Evolutionary conservation across 2,888 invertebrate species (phyloP), one percentile per base, ranked within the genome.

Genomic region (Ctenicera cuprea): DNA sequence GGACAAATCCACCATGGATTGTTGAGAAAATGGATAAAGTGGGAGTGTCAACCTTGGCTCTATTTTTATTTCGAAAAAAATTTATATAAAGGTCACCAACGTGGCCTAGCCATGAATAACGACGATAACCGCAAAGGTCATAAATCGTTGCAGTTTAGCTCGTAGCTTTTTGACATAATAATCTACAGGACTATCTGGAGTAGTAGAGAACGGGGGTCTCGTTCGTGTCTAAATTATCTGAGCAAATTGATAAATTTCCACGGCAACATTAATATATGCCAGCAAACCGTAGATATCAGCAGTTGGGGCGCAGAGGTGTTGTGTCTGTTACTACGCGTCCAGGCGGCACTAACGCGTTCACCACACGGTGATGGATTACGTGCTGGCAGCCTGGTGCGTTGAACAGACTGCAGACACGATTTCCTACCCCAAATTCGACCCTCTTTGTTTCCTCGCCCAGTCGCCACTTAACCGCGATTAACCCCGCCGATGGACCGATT

Each of bases 351-450:
- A 73, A 76, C 67, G 76, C 73, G 76, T 73, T 76, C 67, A 61
- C 76, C 73, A 65, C 73, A 71, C 68, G 71, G 66, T 76, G 76
- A 76, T 73, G 73, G 73, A 76, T 73, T 73, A 71, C 71, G 73
- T 73, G 73, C 67, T 71, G 54, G 63, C 64, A 68, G 63, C 62
- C 37, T 61, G 62, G 62, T 67, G 62, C 66, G 61, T 52, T 62
- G 66, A 65, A 71, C 65, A 67, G 62, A 54, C 65, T 71, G 57
- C 45, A 65, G 65, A 64, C 71, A 66, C 65, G 54, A 71, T 71
- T 71, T 62, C 54, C 67, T 62, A 33, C 67, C 70, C 70, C 18
- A 20, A 72, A 62, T 54, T 67, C 62, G n/a, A 45, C 72, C 72
- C 62, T 62, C 62, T 61, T 67, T 67, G 72, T 67, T 72, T 66